Evolutionary conservation across 2,113 vertebrate genomes (phyloP).

Genomic region (Chloroceryle aenea): DNA sequence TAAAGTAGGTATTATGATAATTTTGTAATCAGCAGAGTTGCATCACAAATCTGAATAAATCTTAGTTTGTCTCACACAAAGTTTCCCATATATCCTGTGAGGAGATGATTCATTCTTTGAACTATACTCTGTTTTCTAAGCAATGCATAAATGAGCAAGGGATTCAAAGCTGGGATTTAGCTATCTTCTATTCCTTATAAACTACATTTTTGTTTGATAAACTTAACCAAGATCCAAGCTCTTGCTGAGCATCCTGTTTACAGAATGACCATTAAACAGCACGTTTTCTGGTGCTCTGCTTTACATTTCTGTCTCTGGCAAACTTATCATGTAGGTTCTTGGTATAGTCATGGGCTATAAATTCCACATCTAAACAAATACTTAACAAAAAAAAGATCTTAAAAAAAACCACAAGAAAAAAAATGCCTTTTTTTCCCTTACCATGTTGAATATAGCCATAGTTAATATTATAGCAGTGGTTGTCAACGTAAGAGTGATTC

Average conservation of each 20-base stretch:
- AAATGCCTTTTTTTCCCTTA: constrained; percentile 49
- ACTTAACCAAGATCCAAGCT: not conserved
- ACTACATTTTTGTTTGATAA: not conserved
- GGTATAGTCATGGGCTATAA: not conserved
- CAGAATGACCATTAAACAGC: not conserved
- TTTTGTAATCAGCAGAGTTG: not conserved
- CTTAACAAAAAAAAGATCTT: not conserved
- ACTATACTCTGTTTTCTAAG: not conserved
- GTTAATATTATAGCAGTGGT: constrained; percentile 90
- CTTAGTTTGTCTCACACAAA: not conserved
- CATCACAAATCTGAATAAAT: not conserved
- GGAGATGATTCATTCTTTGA: not conserved
- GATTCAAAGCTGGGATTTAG: not conserved
- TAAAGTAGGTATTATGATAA: not conserved
- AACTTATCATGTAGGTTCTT: not conserved
- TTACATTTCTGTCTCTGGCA: not conserved
- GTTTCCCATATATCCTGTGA: not conserved
- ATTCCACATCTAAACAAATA: not conserved
- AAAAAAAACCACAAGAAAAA: not conserved
- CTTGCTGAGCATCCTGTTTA: not conserved
- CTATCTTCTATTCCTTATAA: not conserved
- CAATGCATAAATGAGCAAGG: not conserved
- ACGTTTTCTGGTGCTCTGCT: not conserved
- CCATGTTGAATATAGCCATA: constrained; percentile 99
- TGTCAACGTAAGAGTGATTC: constrained; percentile 90